These are phyloP conservation scores for Sarcophaga subvicina DNA, from an alignment of 2,888 invertebrate species.

Conservation along the genomic window DNA sequence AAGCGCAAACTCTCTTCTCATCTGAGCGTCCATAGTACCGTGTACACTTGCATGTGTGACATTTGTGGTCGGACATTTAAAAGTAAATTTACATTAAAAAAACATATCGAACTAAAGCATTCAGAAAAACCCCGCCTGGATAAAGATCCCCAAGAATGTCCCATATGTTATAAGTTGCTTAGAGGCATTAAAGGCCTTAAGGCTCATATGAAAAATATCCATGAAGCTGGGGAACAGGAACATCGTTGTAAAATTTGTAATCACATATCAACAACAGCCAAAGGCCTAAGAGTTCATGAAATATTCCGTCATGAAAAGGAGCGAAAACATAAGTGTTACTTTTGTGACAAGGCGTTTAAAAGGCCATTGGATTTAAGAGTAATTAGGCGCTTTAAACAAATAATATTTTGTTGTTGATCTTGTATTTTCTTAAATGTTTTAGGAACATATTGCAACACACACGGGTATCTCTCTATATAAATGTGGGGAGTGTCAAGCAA, in stretches of 20 bases:
- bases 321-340: conserved; percentile 77
- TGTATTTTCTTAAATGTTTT: conserved; percentile 16
- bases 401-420: neutral
- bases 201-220: conserved; percentile 78
- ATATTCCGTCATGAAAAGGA: conserved; percentile 78
- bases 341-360: conserved; percentile 80
- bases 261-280: conserved; percentile 77
- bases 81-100: conserved; percentile 75
- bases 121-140: conserved; percentile 72
- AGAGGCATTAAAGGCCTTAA: conserved; percentile 76
- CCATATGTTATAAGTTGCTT: conserved; percentile 77
- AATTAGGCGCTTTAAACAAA: conserved; percentile 31
- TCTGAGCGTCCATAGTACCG: conserved; percentile 72
- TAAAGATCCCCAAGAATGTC: conserved; percentile 77
- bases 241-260: conserved; percentile 78
- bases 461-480: conserved; percentile 64
- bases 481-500: conserved; percentile 63
- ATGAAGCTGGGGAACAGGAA: conserved; percentile 74
- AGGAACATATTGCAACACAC: conserved; percentile 66
- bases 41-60: conserved; percentile 76
- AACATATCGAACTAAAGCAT: conserved; percentile 78
- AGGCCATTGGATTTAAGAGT: conserved; percentile 77
- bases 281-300: conserved; percentile 78
- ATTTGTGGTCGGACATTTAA: conserved; percentile 76
- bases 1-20: conserved; percentile 61